phyloP scores from a whole-genome alignment of 2,113 vertebrate genomes.

The Zosterops hypoxanthus region DNA sequence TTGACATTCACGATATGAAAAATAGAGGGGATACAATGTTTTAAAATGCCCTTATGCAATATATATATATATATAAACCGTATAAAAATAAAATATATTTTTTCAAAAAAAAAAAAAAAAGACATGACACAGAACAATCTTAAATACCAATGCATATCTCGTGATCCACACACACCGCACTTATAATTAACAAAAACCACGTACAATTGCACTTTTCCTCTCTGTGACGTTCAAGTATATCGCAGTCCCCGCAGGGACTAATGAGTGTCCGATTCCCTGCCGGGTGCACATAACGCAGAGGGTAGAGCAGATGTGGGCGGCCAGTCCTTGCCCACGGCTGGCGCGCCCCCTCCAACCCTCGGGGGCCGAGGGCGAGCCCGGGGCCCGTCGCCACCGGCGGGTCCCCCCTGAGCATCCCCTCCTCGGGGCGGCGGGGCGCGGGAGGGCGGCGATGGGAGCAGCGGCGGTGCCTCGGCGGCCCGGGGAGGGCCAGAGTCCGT shows the following conservation, averaged over 20 bases:
- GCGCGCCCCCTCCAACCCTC: neutral
- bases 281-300: slow-evolving; percentile 70
- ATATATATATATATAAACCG: slow-evolving; percentile 74
- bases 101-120: slow-evolving; percentile 69
- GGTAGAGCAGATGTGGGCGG: slow-evolving; percentile 10
- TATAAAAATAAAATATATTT: slow-evolving; percentile 97
- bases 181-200: slow-evolving; percentile 55
- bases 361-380: neutral
- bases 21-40: slow-evolving; percentile 78
- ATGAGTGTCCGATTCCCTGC: slow-evolving; percentile 72
- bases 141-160: slow-evolving; percentile 88
- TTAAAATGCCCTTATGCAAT: slow-evolving; percentile 94
- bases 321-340: neutral
- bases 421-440: neutral
- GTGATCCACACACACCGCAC: slow-evolving; percentile 82
- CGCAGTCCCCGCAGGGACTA: slow-evolving; percentile 80
- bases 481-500: neutral
- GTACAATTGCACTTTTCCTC: slow-evolving; percentile 94
- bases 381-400: slow-evolving; percentile 46
- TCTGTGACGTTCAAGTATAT: slow-evolving; percentile 94
- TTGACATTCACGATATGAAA: slow-evolving; percentile 78
- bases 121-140: slow-evolving; percentile 77
- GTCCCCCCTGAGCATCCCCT: neutral
- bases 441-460: neutral
- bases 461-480: neutral